Conservation (phyloP, 2,113 vertebrate genomes). For the Melanotaenia duboulayi region DNA sequence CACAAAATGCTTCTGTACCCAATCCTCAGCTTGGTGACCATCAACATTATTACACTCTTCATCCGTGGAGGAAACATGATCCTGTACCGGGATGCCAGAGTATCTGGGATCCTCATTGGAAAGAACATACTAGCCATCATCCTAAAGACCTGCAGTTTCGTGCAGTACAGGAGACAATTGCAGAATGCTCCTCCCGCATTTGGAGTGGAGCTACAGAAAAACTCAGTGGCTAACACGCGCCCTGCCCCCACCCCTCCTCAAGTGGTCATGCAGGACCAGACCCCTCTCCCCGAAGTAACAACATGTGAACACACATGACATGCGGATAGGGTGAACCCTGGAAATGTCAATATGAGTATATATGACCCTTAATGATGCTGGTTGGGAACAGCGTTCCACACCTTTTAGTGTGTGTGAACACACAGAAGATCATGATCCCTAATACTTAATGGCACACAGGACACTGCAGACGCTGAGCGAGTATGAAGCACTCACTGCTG, state of each 20-base stretch:
- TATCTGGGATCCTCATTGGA: constrained; percentile 83
- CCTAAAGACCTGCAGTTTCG: constrained; percentile 85
- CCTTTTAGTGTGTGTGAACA: constrained; percentile 41
- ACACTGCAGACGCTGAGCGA: constrained; percentile 36
- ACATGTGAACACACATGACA: constrained; percentile 82
- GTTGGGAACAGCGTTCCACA: constrained; percentile 51
- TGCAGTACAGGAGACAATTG: constrained; percentile 83
- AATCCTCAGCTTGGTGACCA: constrained; percentile 84
- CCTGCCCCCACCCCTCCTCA: constrained; percentile 64
- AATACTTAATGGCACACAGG: constrained; percentile 48
- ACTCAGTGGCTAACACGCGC: constrained; percentile 71
- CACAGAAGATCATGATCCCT: constrained; percentile 27
- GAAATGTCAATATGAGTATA: constrained; percentile 23
- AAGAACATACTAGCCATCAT: constrained; percentile 85
- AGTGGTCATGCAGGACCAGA: constrained; percentile 78
- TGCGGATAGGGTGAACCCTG: constrained; percentile 13
- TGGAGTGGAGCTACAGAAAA: constrained; percentile 82
- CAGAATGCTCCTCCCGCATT: constrained; percentile 77
- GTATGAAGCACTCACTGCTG: constrained; percentile 22
- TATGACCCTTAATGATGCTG: constrained; percentile 53
- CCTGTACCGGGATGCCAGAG: constrained; percentile 81
- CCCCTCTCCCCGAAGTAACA: constrained; percentile 77
- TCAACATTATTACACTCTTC: constrained; percentile 84
- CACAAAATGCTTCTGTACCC: constrained; percentile 88
- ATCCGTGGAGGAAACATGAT: constrained; percentile 85